Percentiles rank a stretch among this genome's conserved stretches.
Evolutionary conservation across 2,113 vertebrate species (phyloP).

Genomic region (Sapajus apella): DNA sequence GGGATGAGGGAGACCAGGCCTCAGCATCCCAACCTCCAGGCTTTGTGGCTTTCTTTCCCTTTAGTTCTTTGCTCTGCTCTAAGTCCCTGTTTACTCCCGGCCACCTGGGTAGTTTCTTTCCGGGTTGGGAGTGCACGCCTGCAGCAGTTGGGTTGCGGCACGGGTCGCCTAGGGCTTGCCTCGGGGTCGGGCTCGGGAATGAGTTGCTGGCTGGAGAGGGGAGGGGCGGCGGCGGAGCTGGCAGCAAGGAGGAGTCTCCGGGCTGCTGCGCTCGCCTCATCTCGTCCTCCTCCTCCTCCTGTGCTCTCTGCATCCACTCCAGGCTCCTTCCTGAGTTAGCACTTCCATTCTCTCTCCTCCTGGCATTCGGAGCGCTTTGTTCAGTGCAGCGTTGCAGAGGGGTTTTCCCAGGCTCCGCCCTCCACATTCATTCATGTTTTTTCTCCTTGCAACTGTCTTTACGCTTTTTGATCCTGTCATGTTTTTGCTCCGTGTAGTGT

Average conservation of each 20-base stretch:
- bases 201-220: conserved; percentile 65
- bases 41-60: conserved; percentile 70
- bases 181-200: conserved; percentile 29
- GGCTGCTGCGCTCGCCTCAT: conserved; percentile 50
- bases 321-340: conserved; percentile 70
- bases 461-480: conserved; percentile 75
- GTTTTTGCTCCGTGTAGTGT: conserved; percentile 69
- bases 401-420: conserved; percentile 99
- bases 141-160: conserved; percentile 53
- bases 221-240: conserved; percentile 53
- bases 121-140: conserved; percentile 56
- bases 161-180: conserved; percentile 29
- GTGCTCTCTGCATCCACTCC: conserved; percentile 61
- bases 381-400: conserved; percentile 90
- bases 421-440: conserved; percentile 87
- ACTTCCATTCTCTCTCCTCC: conserved; percentile 71
- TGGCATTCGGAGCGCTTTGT: conserved; percentile 84
- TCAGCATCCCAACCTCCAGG: conserved; percentile 67
- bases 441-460: conserved; percentile 74
- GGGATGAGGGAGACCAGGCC: conserved; percentile 71
- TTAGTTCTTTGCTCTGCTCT: conserved; percentile 56
- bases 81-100: conserved; percentile 64
- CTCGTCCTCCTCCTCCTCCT: not conserved
- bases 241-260: conserved; percentile 58
- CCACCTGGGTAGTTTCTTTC: conserved; percentile 74